Percentiles rank a stretch among this genome's conserved stretches.
Evolutionary conservation across 1,140 invertebrate genomes (phyloP).

Genomic region (Ectropis grisescens): DNA sequence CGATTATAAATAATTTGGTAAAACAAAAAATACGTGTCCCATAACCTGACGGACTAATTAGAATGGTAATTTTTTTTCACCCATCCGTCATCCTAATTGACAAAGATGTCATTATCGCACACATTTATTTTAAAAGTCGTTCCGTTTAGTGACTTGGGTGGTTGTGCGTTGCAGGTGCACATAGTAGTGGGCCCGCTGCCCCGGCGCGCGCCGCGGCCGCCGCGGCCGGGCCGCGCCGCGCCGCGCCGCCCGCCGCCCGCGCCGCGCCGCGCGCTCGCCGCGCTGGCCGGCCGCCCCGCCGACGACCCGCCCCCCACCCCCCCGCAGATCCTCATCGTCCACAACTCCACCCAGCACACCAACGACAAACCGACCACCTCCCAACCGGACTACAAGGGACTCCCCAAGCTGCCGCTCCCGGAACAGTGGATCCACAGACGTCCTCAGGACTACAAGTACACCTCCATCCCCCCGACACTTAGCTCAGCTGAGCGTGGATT

Average conservation of each 20-base stretch:
- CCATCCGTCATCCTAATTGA: no score
- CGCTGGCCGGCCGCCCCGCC: constrained; percentile 19
- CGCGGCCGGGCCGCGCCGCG: constrained; percentile 15
- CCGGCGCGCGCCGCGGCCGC: constrained; percentile 8
- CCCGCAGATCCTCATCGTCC: constrained; percentile 40
- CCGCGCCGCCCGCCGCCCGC: constrained; percentile 7
- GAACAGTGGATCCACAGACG: constrained; percentile 55
- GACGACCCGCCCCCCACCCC: constrained; percentile 17
- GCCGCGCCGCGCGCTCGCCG: constrained; percentile 7
- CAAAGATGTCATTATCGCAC: no score
- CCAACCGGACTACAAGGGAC: constrained; percentile 22
- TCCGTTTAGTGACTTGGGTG: no score
- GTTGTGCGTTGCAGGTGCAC: constrained; percentile 53
- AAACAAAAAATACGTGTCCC: no score
- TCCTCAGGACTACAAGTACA: constrained; percentile 44
- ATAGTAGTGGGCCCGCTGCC: constrained; percentile 26
- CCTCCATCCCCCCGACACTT: constrained; percentile 41
- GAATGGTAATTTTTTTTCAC: no score
- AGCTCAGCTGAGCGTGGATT: constrained; percentile 37
- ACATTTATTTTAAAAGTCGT: no score
- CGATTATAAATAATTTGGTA: no score
- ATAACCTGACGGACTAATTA: no score
- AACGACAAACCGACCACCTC: constrained; percentile 12
- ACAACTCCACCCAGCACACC: constrained; percentile 26
- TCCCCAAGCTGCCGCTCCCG: constrained; percentile 41